Evolutionary conservation across 2,113 vertebrate genomes (phyloP).

Genomic region (Corvus moneduloides): DNA sequence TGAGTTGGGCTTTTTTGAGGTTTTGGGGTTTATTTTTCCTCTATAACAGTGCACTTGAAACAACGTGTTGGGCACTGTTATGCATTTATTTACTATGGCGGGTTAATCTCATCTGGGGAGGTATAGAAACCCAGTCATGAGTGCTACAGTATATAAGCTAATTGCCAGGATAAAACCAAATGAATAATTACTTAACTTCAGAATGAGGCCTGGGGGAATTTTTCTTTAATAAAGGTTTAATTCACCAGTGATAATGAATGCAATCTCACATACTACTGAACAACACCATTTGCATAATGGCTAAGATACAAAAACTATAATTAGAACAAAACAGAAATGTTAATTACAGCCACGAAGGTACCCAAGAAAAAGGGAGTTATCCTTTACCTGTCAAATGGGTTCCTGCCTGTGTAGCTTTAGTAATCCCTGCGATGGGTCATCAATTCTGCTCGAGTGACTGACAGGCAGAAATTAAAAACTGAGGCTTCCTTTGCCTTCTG

Average conservation of each 20-base stretch:
- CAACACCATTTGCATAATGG: constrained; percentile 86
- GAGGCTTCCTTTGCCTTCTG: not conserved
- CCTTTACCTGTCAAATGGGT: constrained; percentile 36
- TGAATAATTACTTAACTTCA: constrained; percentile 87
- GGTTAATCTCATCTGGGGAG: constrained; percentile 80
- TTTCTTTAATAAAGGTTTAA: constrained; percentile 89
- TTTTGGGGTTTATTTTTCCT: not conserved
- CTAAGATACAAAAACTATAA: constrained; percentile 85
- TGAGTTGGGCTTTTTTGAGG: not conserved
- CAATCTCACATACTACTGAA: constrained; percentile 86
- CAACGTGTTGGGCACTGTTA: constrained; percentile 64
- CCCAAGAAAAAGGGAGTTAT: constrained; percentile 71
- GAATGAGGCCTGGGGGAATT: constrained; percentile 83
- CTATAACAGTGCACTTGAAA: constrained; percentile 64
- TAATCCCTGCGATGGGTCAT: not conserved
- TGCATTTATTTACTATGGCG: constrained; percentile 77
- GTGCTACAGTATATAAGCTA: constrained; percentile 82
- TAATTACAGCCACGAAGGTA: constrained; percentile 80
- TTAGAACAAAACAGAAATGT: constrained; percentile 83
- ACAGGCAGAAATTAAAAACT: constrained; percentile 43
- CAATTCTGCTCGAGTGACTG: not conserved
- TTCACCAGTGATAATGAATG: constrained; percentile 88
- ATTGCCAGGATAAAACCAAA: constrained; percentile 85
- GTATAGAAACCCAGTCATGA: constrained; percentile 78
- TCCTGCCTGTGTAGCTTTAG: not conserved